phyloP scores from a whole-genome alignment of 2,888 invertebrate species.

The Emmelina monodactyla region DNA sequence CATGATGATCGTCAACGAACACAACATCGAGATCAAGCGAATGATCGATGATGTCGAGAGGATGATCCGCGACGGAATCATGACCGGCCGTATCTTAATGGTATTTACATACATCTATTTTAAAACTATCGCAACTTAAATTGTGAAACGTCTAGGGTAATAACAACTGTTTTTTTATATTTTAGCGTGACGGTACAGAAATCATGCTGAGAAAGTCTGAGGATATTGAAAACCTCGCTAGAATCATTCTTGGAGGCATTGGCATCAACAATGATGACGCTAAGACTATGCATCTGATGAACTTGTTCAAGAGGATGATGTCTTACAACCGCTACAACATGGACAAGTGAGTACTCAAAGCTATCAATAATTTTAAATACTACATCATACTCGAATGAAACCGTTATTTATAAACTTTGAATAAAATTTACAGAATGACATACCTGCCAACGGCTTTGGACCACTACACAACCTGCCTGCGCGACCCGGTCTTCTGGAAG shows the following conservation, averaged over 20 bases:
- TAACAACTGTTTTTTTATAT: slow-evolving; percentile 8
- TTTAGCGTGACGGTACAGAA: slow-evolving; percentile 62
- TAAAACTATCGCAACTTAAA: neutral
- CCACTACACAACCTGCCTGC: slow-evolving; percentile 69
- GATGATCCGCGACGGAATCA: slow-evolving; percentile 57
- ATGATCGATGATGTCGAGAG: slow-evolving; percentile 51
- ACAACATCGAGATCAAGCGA: slow-evolving; percentile 32
- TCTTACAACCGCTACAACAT: slow-evolving; percentile 42
- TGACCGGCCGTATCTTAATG: slow-evolving; percentile 39
- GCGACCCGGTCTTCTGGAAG: slow-evolving; percentile 78
- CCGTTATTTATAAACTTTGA: neutral
- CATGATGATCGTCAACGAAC: slow-evolving; percentile 26
- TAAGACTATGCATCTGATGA: slow-evolving; percentile 49
- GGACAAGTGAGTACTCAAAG: slow-evolving; percentile 34
- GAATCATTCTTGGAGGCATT: slow-evolving; percentile 71
- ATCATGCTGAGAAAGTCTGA: slow-evolving; percentile 71
- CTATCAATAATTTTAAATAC: neutral
- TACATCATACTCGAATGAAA: slow-evolving; percentile 1
- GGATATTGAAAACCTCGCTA: slow-evolving; percentile 72
- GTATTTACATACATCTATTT: slow-evolving; percentile 28
- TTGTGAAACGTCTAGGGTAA: neutral
- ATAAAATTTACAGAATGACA: slow-evolving; percentile 32
- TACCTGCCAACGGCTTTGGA: slow-evolving; percentile 69
- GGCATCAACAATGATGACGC: slow-evolving; percentile 63
- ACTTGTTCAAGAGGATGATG: slow-evolving; percentile 40